phyloP scores from a whole-genome alignment of 2,797 vertebrate species.

The Novumbra hubbsi region DNA sequence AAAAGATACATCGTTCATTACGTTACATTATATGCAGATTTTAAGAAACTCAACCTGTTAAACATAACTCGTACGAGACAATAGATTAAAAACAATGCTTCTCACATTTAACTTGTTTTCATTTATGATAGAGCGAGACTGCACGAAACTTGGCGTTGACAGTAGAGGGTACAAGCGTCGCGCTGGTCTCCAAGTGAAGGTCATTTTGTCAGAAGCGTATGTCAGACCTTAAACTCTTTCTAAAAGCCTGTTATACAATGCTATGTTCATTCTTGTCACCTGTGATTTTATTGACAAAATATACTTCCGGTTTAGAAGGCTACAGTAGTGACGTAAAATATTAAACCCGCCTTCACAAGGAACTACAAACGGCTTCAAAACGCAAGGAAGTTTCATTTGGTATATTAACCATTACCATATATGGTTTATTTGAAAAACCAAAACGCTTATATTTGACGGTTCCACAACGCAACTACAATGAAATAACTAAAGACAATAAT shows the following conservation, averaged over 20 bases:
- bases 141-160: conserved; percentile 10
- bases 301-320: conserved; percentile 7
- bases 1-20: no score
- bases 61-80: neutral
- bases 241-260: neutral
- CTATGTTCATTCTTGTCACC: neutral
- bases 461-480: no score
- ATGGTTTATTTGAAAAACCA: neutral
- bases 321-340: neutral
- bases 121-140: conserved; percentile 15
- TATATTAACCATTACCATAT: neutral
- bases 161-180: conserved; percentile 1
- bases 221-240: neutral
- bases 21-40: no score
- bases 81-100: neutral
- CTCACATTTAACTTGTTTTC: conserved; percentile 43
- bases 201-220: no score
- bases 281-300: neutral
- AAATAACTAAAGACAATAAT: no score
- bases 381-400: neutral
- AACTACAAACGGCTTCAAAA: neutral
- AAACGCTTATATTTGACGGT: neutral
- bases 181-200: neutral
- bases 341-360: neutral
- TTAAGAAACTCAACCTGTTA: no score